Base-by-base conservation (phyloP, 2,888 invertebrate genomes). In the Theretra japonica region DNA sequence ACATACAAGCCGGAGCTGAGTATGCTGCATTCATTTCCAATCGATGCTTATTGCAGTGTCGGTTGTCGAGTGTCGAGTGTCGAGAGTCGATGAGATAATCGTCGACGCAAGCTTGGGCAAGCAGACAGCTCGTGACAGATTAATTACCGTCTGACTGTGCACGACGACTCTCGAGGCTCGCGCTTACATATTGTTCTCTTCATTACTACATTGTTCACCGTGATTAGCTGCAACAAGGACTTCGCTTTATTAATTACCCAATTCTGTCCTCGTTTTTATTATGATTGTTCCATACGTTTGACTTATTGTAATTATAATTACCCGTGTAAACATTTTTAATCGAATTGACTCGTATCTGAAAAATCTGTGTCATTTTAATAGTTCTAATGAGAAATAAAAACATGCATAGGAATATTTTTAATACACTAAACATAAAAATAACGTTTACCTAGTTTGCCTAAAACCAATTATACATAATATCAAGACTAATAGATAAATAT, bases 51-150 rank as follows among this genome's bases (percentile, higher is more conserved):
- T 48, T 23, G 65, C 21, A 21, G 23, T 65, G 41, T 65, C 41
- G 41, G 53, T 28, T 50, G 28, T 28, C 53, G 19, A 28, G n/a
- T 23, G 69, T 30, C 17, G 69, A 53, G 41, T 41, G 15, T 41
- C 41, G 41, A 21, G 41, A 48, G 41, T 65, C 48, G 65, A 65
- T 69, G 56, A 69, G 28, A 56, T 69, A 28, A 56, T 11, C 30
- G 69, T 30, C 17, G 69, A 53, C 25, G 56, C 69, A 30, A 48
- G 50, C 50, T 8, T 30, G 25, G 28, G 28, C 53, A 53, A 53
- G n/a, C 69, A 69, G 56, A 56, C 69, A 57, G 69, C 17, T 69
- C 69, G n/a, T 69, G 69, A 30, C 69, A 56, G 69, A 56, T 65
- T 65, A 65, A 65, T 65, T 65, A 65, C 48, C 65, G 23, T 23